Evolutionary conservation across 2,888 invertebrate genomes (phyloP).

Genomic region (Synanthedon andrenaeformis): DNA sequence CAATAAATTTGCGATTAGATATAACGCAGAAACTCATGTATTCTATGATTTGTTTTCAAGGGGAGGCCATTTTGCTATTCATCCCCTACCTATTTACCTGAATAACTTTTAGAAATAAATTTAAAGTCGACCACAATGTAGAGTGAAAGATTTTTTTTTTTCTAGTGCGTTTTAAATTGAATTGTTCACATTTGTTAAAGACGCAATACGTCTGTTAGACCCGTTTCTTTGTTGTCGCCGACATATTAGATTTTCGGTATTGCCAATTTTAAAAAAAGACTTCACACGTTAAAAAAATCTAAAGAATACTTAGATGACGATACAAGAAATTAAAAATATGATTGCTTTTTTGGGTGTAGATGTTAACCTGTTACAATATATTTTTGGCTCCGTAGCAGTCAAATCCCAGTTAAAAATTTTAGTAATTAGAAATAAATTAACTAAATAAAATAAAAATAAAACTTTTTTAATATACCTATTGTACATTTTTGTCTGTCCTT

Average conservation of each 20-base stretch:
- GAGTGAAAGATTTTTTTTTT: constrained; percentile 32
- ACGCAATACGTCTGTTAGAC: constrained; percentile 8
- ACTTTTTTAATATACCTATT: no score
- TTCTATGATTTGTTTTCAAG: constrained; percentile 43
- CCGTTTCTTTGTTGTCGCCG: constrained; percentile 32
- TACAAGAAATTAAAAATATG: no score
- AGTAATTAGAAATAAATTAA: no score
- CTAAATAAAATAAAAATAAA: no score
- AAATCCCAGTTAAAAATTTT: no score
- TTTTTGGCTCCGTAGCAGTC: no score
- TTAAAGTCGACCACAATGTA: constrained; percentile 60
- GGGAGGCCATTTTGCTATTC: constrained; percentile 41
- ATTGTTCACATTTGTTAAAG: constrained; percentile 46
- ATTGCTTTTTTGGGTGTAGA: no score
- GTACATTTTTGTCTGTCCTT: no score
- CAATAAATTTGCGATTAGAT: constrained; percentile 67
- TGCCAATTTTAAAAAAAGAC: no score
- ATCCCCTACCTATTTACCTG: constrained; percentile 52
- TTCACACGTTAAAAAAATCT: no score
- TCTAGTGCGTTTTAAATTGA: constrained; percentile 42
- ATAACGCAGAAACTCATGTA: constrained; percentile 48
- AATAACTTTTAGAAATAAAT: constrained; percentile 37
- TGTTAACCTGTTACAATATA: no score
- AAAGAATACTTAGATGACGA: no score
- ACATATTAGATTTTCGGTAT: constrained; percentile 21